These are phyloP conservation scores for Nasonia longicornis DNA, from an alignment of 1,140 invertebrate genomes.

Conservation along the genomic window DNA sequence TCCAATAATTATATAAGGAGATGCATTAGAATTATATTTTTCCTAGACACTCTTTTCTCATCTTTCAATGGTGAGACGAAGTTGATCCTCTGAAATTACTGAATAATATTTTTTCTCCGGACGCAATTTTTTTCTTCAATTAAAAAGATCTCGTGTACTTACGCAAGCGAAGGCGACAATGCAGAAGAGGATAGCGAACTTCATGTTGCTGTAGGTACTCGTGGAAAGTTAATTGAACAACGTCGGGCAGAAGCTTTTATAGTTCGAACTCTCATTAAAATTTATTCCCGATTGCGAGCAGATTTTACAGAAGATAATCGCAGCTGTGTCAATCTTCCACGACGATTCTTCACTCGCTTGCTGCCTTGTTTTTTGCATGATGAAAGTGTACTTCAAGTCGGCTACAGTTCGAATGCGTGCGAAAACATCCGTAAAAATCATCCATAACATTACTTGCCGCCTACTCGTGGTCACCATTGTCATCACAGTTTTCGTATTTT, in stretches of 20 bases:
- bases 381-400: too few relatives aligned
- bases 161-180: slow-evolving; percentile 40
- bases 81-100: too few relatives aligned
- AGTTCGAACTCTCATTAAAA: neutral
- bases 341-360: neutral
- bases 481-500: too few relatives aligned
- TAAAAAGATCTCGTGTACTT: slow-evolving; percentile 42
- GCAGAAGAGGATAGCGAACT: slow-evolving; percentile 41
- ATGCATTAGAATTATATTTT: too few relatives aligned
- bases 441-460: too few relatives aligned
- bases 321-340: neutral
- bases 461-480: too few relatives aligned
- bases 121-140: neutral
- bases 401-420: too few relatives aligned
- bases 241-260: neutral
- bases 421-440: too few relatives aligned
- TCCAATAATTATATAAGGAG: neutral
- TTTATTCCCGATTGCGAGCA: neutral
- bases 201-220: slow-evolving; percentile 42
- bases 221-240: neutral
- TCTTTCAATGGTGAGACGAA: neutral
- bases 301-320: neutral
- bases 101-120: neutral
- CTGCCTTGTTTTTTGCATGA: too few relatives aligned
- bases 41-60: neutral